Evolutionary conservation across 2,797 vertebrate genomes (phyloP).

Genomic region (Poeciliopsis infans): DNA sequence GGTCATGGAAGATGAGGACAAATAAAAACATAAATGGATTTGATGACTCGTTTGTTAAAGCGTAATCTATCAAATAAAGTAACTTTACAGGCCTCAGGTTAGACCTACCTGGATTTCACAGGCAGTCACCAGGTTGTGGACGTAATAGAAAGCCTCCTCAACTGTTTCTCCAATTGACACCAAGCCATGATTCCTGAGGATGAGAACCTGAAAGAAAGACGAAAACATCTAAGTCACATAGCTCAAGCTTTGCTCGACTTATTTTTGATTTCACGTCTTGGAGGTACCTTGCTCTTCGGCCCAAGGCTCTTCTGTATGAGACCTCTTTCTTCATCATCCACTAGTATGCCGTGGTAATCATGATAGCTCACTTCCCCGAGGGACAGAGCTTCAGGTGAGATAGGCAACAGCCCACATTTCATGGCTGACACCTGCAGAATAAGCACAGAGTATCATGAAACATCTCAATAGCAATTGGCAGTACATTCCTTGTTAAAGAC

Average conservation of each 20-base stretch:
- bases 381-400: conserved; percentile 94
- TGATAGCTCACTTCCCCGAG: conserved; percentile 94
- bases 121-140: conserved; percentile 94
- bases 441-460: not conserved
- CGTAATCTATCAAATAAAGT: not conserved
- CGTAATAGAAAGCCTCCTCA: conserved; percentile 97
- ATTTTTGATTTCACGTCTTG: not conserved
- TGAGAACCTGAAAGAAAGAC: conserved; percentile 85
- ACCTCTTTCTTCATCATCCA: conserved; percentile 89
- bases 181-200: conserved; percentile 96
- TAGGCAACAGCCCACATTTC: conserved; percentile 95
- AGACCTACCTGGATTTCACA: conserved; percentile 95
- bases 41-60: not conserved
- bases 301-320: conserved; percentile 94
- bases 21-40: not conserved
- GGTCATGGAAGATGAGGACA: conserved; percentile 45
- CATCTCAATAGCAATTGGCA: not conserved
- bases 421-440: conserved; percentile 91
- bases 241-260: not conserved
- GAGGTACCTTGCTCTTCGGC: conserved; percentile 90
- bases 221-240: not conserved
- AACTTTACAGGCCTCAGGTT: not conserved
- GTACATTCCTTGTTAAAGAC: not conserved
- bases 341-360: conserved; percentile 95
- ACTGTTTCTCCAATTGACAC: conserved; percentile 93